A percentile compares a stretch with the other conserved stretches of the same genome.
phyloP scores from a whole-genome alignment of 2,797 vertebrate species.

The Parauchenoglanis punctatus region DNA sequence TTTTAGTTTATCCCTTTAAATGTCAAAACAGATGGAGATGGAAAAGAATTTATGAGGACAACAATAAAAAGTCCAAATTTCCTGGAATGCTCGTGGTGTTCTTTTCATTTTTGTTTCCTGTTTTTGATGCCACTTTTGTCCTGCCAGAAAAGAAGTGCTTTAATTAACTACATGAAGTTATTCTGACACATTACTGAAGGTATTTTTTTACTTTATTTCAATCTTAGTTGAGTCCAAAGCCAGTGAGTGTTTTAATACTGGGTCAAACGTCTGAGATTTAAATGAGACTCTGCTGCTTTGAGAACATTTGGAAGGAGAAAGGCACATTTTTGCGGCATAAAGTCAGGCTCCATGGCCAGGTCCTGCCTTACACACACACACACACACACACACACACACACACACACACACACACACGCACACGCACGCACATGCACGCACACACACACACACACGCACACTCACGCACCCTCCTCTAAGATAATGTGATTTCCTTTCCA shows the following conservation, averaged over 20 bases:
- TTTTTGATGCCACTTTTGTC: slow-evolving; percentile 13
- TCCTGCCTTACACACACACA: slow-evolving; percentile 54
- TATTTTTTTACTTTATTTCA: slow-evolving; percentile 14
- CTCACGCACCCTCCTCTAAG: slow-evolving; percentile 5
- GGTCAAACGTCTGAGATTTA: slow-evolving; percentile 50
- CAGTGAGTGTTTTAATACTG: slow-evolving; percentile 18
- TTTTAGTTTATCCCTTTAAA: slow-evolving; percentile 30
- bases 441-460: slow-evolving; percentile 10
- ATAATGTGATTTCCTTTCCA: slow-evolving; percentile 50
- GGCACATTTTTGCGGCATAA: slow-evolving; percentile 56
- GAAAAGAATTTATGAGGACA: slow-evolving; percentile 31
- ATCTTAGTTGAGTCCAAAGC: slow-evolving; percentile 6
- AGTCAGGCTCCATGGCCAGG: slow-evolving; percentile 52
- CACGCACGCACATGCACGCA: background rate
- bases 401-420: slow-evolving; percentile 7
- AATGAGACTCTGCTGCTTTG: slow-evolving; percentile 35
- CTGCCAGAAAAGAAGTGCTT: background rate
- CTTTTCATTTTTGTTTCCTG: slow-evolving; percentile 15
- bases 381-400: slow-evolving; percentile 16
- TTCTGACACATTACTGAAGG: background rate
- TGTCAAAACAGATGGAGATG: slow-evolving; percentile 29
- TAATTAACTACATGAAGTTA: background rate
- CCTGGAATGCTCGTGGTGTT: slow-evolving; percentile 7
- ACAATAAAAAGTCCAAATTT: slow-evolving; percentile 17
- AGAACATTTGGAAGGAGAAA: slow-evolving; percentile 46